Conservation (phyloP, 2,888 invertebrate species). For the Sphinx pinastri region DNA sequence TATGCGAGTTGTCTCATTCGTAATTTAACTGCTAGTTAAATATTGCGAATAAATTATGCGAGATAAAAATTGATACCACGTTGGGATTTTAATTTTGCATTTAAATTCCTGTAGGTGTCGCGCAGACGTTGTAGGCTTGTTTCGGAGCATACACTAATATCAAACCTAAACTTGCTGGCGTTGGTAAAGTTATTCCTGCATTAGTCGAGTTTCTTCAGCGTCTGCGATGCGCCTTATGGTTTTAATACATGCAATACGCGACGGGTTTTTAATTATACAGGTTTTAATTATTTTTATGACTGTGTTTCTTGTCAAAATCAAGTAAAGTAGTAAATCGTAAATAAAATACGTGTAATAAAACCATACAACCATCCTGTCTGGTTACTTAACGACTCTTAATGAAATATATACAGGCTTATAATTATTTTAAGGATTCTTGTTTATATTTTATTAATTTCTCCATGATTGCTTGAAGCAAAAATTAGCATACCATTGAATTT, state of each 20-base stretch:
- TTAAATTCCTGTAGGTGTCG: conserved; percentile 2
- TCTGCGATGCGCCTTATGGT: no score
- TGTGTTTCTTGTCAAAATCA: conserved; percentile 12
- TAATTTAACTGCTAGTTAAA: conserved; percentile 38
- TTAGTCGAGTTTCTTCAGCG: no score
- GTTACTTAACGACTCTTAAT: background rate
- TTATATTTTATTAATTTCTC: no score
- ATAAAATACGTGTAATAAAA: conserved; percentile 17
- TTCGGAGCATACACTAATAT: no score
- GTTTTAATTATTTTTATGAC: conserved; percentile 10
- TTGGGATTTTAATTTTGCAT: conserved; percentile 11
- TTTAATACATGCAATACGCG: no score
- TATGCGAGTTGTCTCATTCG: conserved; percentile 41
- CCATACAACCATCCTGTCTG: background rate
- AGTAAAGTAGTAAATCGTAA: background rate
- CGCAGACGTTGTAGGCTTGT: no score
- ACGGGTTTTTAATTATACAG: conserved; percentile 7
- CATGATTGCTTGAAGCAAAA: no score
- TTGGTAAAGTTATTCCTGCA: no score
- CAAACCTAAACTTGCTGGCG: no score
- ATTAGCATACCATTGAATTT: no score
- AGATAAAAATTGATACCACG: conserved; percentile 4
- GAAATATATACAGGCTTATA: background rate
- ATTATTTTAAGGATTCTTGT: no score
- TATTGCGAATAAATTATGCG: conserved; percentile 18